phyloP scores from a whole-genome alignment of 2,797 vertebrate genomes.

The Melanogrammus aeglefinus region DNA sequence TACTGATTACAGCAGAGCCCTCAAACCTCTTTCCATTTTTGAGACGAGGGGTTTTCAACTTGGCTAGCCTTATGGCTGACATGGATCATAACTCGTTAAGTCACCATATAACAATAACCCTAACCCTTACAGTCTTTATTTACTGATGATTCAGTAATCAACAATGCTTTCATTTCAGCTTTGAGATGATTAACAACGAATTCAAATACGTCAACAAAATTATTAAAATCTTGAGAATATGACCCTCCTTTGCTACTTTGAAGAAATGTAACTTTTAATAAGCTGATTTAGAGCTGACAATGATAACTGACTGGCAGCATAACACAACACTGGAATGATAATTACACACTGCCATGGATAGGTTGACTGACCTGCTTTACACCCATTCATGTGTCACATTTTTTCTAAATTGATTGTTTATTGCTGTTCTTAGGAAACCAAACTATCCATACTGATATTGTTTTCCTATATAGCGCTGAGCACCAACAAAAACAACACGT shows the following conservation, averaged over 20 bases:
- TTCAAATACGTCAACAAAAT: no score
- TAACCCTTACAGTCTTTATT: no score
- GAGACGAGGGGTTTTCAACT: neutral
- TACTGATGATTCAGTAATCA: no score
- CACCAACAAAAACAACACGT: conserved; percentile 31
- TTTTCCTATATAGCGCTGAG: conserved; percentile 10
- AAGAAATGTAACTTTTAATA: neutral
- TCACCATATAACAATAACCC: no score
- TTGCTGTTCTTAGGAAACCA: neutral
- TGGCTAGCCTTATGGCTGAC: no score
- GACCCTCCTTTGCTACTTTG: neutral
- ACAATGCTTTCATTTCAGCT: neutral
- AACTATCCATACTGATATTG: neutral
- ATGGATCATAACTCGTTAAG: no score
- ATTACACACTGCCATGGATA: neutral
- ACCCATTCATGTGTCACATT: neutral
- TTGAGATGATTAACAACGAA: neutral
- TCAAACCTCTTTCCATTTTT: neutral
- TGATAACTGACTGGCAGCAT: neutral
- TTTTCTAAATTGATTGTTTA: neutral
- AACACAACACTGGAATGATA: neutral
- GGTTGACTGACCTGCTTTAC: neutral
- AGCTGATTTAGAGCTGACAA: neutral
- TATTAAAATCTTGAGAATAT: no score
- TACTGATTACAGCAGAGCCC: neutral